Conservation (phyloP, 2,888 invertebrate genomes). For the Cataglyphis albicans region DNA sequence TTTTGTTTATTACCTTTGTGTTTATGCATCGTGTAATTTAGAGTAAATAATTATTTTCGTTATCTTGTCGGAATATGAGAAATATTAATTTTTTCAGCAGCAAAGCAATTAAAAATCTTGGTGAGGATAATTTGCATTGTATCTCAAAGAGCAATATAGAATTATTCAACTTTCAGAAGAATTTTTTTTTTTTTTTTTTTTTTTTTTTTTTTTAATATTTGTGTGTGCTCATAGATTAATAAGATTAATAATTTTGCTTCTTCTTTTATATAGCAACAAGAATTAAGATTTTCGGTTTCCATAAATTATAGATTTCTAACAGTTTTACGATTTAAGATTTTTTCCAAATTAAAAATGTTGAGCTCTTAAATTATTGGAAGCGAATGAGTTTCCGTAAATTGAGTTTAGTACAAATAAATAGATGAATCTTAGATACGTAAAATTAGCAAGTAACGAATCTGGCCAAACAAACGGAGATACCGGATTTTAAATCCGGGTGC, state of each 20-base stretch:
- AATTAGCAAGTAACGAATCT: background rate
- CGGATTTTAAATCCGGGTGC: background rate
- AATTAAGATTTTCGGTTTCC: background rate
- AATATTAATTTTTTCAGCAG: background rate
- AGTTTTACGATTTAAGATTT: background rate
- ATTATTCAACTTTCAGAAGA: background rate
- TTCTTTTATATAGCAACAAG: background rate
- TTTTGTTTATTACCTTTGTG: constrained; percentile 13
- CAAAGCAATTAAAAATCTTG: constrained; percentile 7
- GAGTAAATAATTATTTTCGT: constrained; percentile 29
- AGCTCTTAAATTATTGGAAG: background rate
- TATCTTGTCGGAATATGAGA: constrained; percentile 5
- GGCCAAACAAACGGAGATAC: background rate
- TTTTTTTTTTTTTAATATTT: too few species aligned
- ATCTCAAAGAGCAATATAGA: background rate
- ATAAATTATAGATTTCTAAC: background rate
- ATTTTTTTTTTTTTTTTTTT: constrained; percentile 20
- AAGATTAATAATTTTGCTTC: background rate
- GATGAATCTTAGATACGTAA: background rate
- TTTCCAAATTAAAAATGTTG: background rate
- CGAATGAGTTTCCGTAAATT: background rate
- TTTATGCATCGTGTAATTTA: background rate
- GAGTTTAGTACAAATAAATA: background rate
- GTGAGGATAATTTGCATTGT: background rate
- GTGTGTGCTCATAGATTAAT: background rate